Base-by-base conservation (phyloP, 2,797 vertebrate genomes). In the Gobionotothen gibberifrons region DNA sequence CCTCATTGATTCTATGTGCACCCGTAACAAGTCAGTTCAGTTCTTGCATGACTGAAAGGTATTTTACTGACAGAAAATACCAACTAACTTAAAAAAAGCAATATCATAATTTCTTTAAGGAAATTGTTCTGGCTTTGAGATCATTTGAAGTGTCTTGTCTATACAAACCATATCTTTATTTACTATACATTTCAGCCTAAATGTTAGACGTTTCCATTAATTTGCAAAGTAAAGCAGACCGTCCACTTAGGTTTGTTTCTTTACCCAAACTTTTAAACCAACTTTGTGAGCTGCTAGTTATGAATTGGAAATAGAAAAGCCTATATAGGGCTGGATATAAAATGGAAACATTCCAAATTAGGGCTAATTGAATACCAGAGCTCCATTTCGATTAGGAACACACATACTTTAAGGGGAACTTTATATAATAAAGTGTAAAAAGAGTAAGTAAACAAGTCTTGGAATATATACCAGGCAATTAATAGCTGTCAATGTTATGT, bases 11-110 rank as follows among this genome's bases (percentile, higher is more conserved):
- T 69, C 44, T 57, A 32, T 53, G 54, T 64, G 43, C 44, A 62
- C 17, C 21, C 14, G 3, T 21, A 82, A 72, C 78, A 54, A 2
- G 72, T 87, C 47, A 6, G 69, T 70, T 81, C 16, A 72, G 62
- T 82, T 81, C 19, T 56, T 54, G 19, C 26, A 9, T 74, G 66
- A 49, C 74, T 60, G 4, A 79, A 64, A 46, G 22, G 49, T 77
- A 65, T 44, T 51, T 22, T 61, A 36, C 47, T 81, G 26, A 55
- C 29, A 57, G 15, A 51, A 10, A 47, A 46, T 15, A 57, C 19
- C 32, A 43, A 60, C 46, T 17, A 32, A 19, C 36, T 14, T 57
- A 4, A 48, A 14, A 22, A 7, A 11, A 36, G 26, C 12, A 3
- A n/a, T 59, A n/a, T 2, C 48, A 36, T 36, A 1, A 36, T 36